Evolutionary conservation across 2,797 vertebrate genomes (phyloP), one percentile per base, ranked within the genome.

Genomic region (Epinephelus malabaricus): DNA sequence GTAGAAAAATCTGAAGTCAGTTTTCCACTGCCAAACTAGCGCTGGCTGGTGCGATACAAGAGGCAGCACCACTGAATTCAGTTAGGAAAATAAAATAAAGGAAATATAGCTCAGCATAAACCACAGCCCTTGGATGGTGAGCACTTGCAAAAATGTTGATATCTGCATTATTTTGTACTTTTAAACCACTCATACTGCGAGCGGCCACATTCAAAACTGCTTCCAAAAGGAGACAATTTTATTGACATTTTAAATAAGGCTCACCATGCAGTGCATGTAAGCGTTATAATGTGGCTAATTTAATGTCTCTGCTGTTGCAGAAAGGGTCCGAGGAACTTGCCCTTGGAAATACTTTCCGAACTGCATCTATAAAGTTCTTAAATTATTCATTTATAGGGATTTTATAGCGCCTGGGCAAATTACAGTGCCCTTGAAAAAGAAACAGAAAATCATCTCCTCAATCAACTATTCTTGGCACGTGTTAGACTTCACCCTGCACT

Each of bases 271-370:
- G 67, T 54, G 21, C 51, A 45, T 65, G 74, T 14, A 34, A 83
- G 70, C 17, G 27, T 66, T 70, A 68, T 60, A 80, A 78, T 62
- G 76, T 76, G 80, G 76, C 68, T 72, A 76, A 81, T 53, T 21
- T 54, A 63, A 61, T 11, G 62, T 72, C 78, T 73, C 67, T 51
- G 61, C 69, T 23, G 68, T 59, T 73, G 80, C 67, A 67, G 68
- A 79, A 73, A 47, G 54, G 50, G 82, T 80, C 83, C 12, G 67
- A 90, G 77, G 67, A 86, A 73, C 82, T 84, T 76, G 81, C 63
- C 71, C 76, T 89, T 89, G 87, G 87, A 92, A 92, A 94, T 90
- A 93, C 84, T 95, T 95, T 94, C 92, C 91, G 86, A 92, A 88
- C 86, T 91, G 80, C 86, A 85, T 88, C 84, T 86, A 83, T 86